Evolutionary conservation across 30 jellyfish, hydroid and myxozoan species (phyloP), one percentile per base, ranked within the genome.

Genomic region (Clytia hemisphaerica): DNA sequence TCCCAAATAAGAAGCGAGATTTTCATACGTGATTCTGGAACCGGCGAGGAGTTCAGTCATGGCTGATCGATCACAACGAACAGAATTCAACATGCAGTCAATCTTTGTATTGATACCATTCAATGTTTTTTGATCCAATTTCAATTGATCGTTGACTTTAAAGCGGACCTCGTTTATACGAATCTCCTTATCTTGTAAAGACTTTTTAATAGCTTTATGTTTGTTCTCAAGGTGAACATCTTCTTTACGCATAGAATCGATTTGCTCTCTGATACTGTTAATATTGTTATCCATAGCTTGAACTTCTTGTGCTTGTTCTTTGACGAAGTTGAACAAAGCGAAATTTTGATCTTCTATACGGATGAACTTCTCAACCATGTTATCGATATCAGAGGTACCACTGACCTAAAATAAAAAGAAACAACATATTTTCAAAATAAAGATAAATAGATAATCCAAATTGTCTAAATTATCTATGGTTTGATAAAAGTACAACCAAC

Each of bases 281-380:
- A 89, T 70, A 22, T 51, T 77, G 14, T 35, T 49, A 45, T 81
- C 94, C 16, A 36, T 40, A 6, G 71, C 83, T 34, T 89, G 83
- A 61, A 48, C 28, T 29, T 57, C 66, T 70, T 72, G 59, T 28
- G 46, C 71, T 59, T 89, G 98, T 29, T 89, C 93, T 30, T 89
- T 81, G 14, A 89, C 95, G 72, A 59, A 89, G 69, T 53, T 81
- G 54, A 80, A 89, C 82, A 89, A 7, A 12, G 98, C 95, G 45
- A 89, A 89, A 26, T 80, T 80, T 47, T 59, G 51, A 35, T 89
- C 93, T 38, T 89, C 98, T 2, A 66, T 69, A 29, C 61, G 76
- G 37, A 80, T 70, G 76, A 45, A 89, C 25, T 50, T 82, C 14
- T 44, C 46, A 27, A 89, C 94, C 93, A 89, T 89, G 19, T 75